Evolutionary conservation across 2,797 vertebrate species (phyloP), one percentile per base, ranked within the genome.

Genomic region (Schizothorax lantsangensis): DNA sequence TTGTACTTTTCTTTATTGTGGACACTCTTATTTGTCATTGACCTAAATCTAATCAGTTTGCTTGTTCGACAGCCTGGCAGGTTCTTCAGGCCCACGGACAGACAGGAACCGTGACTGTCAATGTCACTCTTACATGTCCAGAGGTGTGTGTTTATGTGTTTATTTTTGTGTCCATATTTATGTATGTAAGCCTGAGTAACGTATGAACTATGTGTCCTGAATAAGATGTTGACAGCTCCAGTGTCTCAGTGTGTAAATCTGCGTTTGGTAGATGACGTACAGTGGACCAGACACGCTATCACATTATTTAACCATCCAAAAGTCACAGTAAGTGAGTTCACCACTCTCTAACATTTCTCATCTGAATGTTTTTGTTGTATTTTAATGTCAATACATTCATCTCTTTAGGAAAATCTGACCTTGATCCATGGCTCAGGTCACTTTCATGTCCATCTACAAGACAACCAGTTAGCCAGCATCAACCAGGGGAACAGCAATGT

Each of bases 391-490:
- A 40, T 57, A 3, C 19, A 23, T 57, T 40, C 36, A 2, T 82
- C 54, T 87, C 52, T 82, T 2, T 64, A 90, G 89, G 85, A 87
- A 86, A 87, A 78, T 66, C 30, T 88, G 40, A 81, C 89, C 6
- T 68, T 95, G 59, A 86, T 92, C 72, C 92, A 95, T 87, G 95
- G 95, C 15, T 95, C 95, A 36, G 94, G 94, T 43, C 93, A 94
- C 86, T 95, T 95, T 88, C 90, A 88, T 33, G 86, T 95, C 86
- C 90, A 92, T 74, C 90, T 92, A 84, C 93, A 91, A 49, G 88
- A 92, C 40, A 88, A 85, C 15, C 89, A 91, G 23, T 83, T 94
- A 45, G 91, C 89, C 45, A 91, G 86, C n/a, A 64, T 93, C 85
- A 92, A 80, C 21, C 93, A 94, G 75, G 93, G 94, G 87, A 68